A percentile compares a stretch with the other conserved stretches of the same genome.
Conservation (phyloP, 2,113 vertebrate genomes). For the Apodemus sylvaticus region DNA sequence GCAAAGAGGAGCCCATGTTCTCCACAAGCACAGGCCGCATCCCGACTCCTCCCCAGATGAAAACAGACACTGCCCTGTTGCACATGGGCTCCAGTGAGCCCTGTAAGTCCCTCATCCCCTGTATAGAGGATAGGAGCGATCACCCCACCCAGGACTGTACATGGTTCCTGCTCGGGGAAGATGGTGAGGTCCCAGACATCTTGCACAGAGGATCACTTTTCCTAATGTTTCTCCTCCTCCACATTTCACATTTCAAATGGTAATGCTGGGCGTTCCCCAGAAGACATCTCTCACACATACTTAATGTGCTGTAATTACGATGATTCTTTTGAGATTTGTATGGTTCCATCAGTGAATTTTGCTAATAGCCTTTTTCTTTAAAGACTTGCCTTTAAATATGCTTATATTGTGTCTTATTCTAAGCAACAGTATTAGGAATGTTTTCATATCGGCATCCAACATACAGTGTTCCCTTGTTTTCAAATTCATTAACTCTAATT, state of each 20-base stretch:
- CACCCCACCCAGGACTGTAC: background rate
- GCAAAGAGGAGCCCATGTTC: background rate
- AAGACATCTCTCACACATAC: background rate
- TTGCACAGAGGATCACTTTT: background rate
- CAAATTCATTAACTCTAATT: conserved; percentile 70
- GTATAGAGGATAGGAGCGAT: background rate
- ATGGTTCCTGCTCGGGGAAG: background rate
- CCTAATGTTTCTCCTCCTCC: background rate
- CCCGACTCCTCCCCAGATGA: background rate
- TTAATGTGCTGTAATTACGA: background rate
- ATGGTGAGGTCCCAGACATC: background rate
- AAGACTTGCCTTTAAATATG: conserved; percentile 55
- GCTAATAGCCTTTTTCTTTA: conserved; percentile 51
- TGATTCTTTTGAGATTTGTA: conserved; percentile 58
- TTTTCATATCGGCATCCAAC: conserved; percentile 53
- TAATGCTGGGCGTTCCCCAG: conserved; percentile 7
- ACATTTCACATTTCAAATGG: background rate
- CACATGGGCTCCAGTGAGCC: background rate
- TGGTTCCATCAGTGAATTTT: conserved; percentile 62
- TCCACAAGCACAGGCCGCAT: background rate
- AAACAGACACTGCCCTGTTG: background rate
- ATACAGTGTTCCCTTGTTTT: conserved; percentile 43
- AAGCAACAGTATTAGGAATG: conserved; percentile 56
- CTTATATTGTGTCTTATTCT: background rate
- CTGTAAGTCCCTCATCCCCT: background rate